Evolutionary conservation across 2,797 vertebrate species (phyloP), one percentile per base, ranked within the genome.

Genomic region (Pyrrhura leucotis): DNA sequence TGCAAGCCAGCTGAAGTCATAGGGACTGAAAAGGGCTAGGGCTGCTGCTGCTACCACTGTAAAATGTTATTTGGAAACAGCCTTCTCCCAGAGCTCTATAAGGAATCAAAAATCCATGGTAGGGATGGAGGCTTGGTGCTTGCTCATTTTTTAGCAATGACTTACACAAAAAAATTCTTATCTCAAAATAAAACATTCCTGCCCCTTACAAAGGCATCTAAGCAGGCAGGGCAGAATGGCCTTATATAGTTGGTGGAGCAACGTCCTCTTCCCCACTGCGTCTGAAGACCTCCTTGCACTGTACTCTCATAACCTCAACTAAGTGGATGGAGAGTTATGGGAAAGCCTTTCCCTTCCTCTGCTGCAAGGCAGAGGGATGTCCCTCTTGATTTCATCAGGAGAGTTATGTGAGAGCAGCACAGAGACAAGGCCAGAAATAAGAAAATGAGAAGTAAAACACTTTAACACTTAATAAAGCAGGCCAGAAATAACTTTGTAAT

Each of bases 1-100:
- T 54, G 91, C 88, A 81, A 94, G 95, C 95, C 97, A 96, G 97
- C 94, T 98, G 97, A 97, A 97, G 97, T 97, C 96, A 97, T 66
- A 22, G 33, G 25, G 69, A 69, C 94, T 51, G 91, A 88, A 66
- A 88, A 95, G 85, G 89, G 88, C 69, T 88, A 25, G 5, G 81
- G 37, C 18, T 67, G 92, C 94, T 93, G 90, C 90, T 90, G 48
- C 90, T 53, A n/a, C 96, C 88, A 75, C 97, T 89, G 95, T 94
- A 90, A 95, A 95, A 7, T 48, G 77, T 89, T 87, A 87, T 96
- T 97, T 96, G 96, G 95, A 98, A 97, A 94, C 89, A 17, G 4
- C 39, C 96, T 96, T 95, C 91, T 76, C 73, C 9, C 72, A 87
- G 87, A 40, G 85, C 95, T 84, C 89, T 90, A 86, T 86, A 85